These are phyloP conservation scores for Steinernema hermaphroditum DNA, from an alignment of 2,888 invertebrate species.

Conservation along the genomic window DNA sequence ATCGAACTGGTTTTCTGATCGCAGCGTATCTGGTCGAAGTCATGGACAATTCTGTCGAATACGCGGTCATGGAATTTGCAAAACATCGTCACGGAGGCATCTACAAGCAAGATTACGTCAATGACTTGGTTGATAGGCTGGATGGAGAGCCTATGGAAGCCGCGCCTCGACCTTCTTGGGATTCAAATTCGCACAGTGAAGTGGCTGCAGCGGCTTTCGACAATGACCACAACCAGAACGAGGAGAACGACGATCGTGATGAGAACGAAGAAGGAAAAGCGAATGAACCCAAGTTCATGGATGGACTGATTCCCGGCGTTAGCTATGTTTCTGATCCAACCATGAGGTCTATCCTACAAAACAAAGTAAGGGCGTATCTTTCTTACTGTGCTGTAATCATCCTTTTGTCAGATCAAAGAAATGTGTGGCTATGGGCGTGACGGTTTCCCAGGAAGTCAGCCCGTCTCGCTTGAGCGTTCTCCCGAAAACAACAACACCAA, in stretches of 20 bases:
- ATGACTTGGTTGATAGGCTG: conserved; percentile 81
- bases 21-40: conserved; percentile 85
- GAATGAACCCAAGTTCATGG: conserved; percentile 53
- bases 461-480: conserved; percentile 85
- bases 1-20: conserved; percentile 93
- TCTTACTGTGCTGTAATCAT: not conserved
- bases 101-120: conserved; percentile 92
- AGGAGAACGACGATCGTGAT: not conserved
- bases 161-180: conserved; percentile 54
- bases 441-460: conserved; percentile 94
- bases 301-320: conserved; percentile 51
- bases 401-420: conserved; percentile 50
- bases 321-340: conserved; percentile 37
- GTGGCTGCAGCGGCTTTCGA: conserved; percentile 12
- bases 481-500: conserved; percentile 73
- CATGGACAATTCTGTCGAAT: conserved; percentile 73
- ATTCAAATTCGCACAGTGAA: conserved; percentile 38
- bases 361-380: conserved; percentile 33
- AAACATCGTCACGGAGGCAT: conserved; percentile 83
- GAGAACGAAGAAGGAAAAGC: not conserved
- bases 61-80: conserved; percentile 80
- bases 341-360: conserved; percentile 41
- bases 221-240: not conserved
- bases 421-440: conserved; percentile 67
- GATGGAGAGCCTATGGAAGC: conserved; percentile 71